These are phyloP conservation scores for Petrocephalus microphthalmus DNA, from an alignment of 2,113 vertebrate species.

Conservation along the genomic window DNA sequence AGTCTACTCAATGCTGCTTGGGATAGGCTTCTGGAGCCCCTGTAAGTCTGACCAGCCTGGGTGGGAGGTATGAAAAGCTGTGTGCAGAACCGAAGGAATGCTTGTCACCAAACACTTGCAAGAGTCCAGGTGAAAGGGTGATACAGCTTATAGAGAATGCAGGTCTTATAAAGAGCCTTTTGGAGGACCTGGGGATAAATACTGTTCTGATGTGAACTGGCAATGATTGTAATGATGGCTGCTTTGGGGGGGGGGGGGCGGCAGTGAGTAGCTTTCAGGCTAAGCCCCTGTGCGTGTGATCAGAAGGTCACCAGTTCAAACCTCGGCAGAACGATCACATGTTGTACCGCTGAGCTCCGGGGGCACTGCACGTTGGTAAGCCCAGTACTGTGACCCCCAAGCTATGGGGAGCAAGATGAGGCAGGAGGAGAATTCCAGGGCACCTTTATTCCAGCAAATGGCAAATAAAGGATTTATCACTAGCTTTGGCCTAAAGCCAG, in stretches of 20 bases:
- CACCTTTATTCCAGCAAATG: neutral
- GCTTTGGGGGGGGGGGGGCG: too few species aligned
- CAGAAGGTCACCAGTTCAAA: too few species aligned
- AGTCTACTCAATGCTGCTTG: neutral
- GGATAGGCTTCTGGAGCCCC: neutral
- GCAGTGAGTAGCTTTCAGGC: too few species aligned
- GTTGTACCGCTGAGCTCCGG: too few species aligned
- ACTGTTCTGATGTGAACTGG: neutral
- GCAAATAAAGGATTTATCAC: neutral
- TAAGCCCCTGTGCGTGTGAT: too few species aligned
- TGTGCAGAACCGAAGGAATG: neutral
- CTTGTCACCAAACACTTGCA: neutral
- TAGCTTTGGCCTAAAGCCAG: neutral
- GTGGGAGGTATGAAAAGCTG: neutral
- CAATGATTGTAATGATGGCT: neutral
- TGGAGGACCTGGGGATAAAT: neutral
- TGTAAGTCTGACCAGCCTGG: neutral
- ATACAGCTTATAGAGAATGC: neutral
- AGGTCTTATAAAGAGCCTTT: neutral
- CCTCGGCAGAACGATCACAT: too few species aligned
- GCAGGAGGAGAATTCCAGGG: neutral
- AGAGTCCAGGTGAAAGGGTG: neutral
- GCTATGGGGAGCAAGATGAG: too few species aligned
- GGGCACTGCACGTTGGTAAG: too few species aligned
- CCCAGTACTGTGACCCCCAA: too few species aligned